phyloP scores from a whole-genome alignment of 2,888 invertebrate species.

The Xanthorhoe spadicearia region DNA sequence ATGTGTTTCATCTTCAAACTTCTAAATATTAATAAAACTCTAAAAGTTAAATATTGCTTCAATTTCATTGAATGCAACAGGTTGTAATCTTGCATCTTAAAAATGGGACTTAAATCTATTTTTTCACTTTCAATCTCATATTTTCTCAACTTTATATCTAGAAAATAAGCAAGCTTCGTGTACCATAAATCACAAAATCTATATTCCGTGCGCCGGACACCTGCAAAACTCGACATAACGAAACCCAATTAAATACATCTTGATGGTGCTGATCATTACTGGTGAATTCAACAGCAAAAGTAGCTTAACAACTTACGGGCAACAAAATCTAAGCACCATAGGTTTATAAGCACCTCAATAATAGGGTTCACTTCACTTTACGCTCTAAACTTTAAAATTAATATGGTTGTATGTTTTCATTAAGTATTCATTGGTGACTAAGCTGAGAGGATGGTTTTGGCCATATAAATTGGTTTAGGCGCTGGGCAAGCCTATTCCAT shows the following conservation, averaged over 20 bases:
- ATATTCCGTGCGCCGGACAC: slow-evolving; percentile 72
- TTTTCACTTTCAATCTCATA: too few species aligned
- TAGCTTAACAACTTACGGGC: slow-evolving; percentile 12
- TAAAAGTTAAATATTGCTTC: too few species aligned
- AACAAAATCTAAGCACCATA: background rate
- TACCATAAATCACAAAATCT: slow-evolving; percentile 72
- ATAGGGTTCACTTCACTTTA: background rate
- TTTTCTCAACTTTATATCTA: slow-evolving; percentile 28
- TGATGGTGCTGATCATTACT: slow-evolving; percentile 78
- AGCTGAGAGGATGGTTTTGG: too few species aligned
- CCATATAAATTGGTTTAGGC: too few species aligned
- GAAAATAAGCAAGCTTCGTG: slow-evolving; percentile 26
- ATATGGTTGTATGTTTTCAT: background rate
- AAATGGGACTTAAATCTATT: too few species aligned
- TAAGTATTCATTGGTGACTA: background rate
- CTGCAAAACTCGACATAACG: slow-evolving; percentile 71
- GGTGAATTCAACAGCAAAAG: slow-evolving; percentile 33
- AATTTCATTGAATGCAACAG: too few species aligned
- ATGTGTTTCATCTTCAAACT: too few species aligned
- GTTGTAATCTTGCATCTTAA: too few species aligned
- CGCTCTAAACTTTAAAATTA: background rate
- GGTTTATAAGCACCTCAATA: background rate
- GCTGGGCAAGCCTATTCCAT: too few species aligned
- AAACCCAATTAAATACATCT: slow-evolving; percentile 83
- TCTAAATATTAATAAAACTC: too few species aligned